phyloP scores from a whole-genome alignment of 2,113 vertebrate genomes.

The Neogale vison region DNA sequence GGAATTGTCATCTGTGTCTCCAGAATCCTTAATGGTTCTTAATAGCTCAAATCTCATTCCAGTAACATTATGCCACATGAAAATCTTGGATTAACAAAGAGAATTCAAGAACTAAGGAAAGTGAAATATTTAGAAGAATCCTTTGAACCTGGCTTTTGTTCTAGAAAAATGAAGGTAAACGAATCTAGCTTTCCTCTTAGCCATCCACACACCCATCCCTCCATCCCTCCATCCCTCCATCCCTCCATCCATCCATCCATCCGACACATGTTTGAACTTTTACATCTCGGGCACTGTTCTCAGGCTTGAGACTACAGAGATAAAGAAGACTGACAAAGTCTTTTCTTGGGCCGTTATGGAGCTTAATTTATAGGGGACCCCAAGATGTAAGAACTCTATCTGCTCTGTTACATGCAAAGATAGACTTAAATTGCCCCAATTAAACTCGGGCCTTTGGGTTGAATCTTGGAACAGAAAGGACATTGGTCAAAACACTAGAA shows the following conservation, averaged over 20 bases:
- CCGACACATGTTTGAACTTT: neutral
- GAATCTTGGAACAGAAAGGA: neutral
- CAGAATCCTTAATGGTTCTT: neutral
- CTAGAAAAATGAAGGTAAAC: neutral
- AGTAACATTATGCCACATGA: neutral
- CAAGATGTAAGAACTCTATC: neutral
- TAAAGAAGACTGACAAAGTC: neutral
- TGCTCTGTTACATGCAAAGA: neutral
- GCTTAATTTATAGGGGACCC: neutral
- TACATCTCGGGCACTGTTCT: neutral
- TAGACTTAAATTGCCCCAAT: neutral
- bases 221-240: neutral
- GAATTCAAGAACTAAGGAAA: neutral
- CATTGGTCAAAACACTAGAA: neutral
- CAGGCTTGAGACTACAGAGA: neutral
- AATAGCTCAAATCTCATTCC: neutral
- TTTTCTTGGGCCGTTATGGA: neutral
- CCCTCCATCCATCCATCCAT: neutral
- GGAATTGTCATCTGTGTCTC: neutral
- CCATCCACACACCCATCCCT: too few species aligned
- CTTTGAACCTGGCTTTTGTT: neutral
- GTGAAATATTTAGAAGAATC: constrained; percentile 5
- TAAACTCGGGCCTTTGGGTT: neutral
- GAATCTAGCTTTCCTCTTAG: neutral
- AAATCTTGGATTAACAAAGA: neutral